These are phyloP conservation scores for Sinocyclocheilus anophthalmus DNA, from an alignment of 2,113 vertebrate genomes.

Conservation along the genomic window DNA sequence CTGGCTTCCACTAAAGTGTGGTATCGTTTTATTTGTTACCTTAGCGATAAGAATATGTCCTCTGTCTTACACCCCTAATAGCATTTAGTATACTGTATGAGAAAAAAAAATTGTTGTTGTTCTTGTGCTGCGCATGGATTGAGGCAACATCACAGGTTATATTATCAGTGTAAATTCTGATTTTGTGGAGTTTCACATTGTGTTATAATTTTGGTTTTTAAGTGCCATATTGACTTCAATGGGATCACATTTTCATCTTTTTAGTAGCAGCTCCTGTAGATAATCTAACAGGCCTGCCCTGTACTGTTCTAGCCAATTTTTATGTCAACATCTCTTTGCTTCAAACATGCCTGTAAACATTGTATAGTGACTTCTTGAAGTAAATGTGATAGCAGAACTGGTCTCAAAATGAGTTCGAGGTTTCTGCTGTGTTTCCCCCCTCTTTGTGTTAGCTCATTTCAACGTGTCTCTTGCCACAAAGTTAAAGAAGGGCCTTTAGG, in stretches of 20 bases:
- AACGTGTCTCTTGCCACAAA: not conserved
- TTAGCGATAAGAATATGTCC: not conserved
- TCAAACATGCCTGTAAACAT: not conserved
- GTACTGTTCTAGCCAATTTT: conserved; percentile 19
- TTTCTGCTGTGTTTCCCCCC: not conserved
- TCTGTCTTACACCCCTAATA: not conserved
- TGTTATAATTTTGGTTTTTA: conserved; percentile 40
- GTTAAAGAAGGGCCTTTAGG: conserved; percentile 5
- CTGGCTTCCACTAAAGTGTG: not conserved
- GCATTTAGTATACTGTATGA: not conserved
- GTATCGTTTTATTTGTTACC: not conserved
- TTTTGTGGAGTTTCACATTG: conserved; percentile 16
- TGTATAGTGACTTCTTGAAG: not conserved
- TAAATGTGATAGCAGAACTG: conserved; percentile 7
- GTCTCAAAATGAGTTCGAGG: conserved; percentile 34
- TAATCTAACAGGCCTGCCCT: conserved; percentile 32
- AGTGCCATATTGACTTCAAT: conserved; percentile 50
- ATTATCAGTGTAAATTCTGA: conserved; percentile 12
- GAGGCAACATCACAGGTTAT: not conserved
- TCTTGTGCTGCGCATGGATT: not conserved
- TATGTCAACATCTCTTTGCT: not conserved
- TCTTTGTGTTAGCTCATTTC: conserved; percentile 12
- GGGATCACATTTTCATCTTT: conserved; percentile 45
- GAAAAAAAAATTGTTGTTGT: not conserved
- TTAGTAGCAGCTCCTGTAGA: conserved; percentile 41